phyloP scores from a whole-genome alignment of 2,888 invertebrate species.

The Drosophila algonquin region DNA sequence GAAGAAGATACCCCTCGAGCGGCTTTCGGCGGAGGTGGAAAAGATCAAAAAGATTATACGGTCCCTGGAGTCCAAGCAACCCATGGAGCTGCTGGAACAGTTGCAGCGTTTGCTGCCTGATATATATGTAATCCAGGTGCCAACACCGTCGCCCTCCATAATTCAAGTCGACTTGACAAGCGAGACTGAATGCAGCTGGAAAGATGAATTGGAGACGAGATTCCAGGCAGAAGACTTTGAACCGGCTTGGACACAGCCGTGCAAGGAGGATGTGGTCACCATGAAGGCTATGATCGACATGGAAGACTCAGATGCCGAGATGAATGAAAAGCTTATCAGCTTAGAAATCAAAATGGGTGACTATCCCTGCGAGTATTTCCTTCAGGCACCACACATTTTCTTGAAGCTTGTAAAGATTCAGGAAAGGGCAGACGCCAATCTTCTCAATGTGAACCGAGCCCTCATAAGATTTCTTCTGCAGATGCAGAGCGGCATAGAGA shows the following conservation, averaged over 20 bases:
- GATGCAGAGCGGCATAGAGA: slow-evolving; percentile 62
- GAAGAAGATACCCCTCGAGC: slow-evolving; percentile 64
- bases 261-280: slow-evolving; percentile 72
- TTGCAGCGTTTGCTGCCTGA: slow-evolving; percentile 53
- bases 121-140: slow-evolving; percentile 10
- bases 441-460: slow-evolving; percentile 59
- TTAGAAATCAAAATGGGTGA: slow-evolving; percentile 79
- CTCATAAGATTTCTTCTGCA: slow-evolving; percentile 60
- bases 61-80: not conserved
- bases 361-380: slow-evolving; percentile 82
- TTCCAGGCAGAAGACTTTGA: slow-evolving; percentile 68
- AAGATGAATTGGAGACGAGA: not conserved
- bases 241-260: slow-evolving; percentile 76
- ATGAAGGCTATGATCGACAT: slow-evolving; percentile 72
- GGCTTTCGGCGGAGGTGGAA: slow-evolving; percentile 72
- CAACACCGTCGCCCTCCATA: not conserved
- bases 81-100: slow-evolving; percentile 58
- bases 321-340: slow-evolving; percentile 71
- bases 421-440: slow-evolving; percentile 19
- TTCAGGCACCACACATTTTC: slow-evolving; percentile 82
- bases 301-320: slow-evolving; percentile 44
- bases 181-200: not conserved
- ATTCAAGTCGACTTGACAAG: not conserved
- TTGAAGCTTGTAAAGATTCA: slow-evolving; percentile 70
- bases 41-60: slow-evolving; percentile 75